A percentile compares a stretch with the other conserved stretches of the same genome.
These are phyloP conservation scores for Isichthys henryi DNA, from an alignment of 2,113 vertebrate genomes.

Conservation along the genomic window DNA sequence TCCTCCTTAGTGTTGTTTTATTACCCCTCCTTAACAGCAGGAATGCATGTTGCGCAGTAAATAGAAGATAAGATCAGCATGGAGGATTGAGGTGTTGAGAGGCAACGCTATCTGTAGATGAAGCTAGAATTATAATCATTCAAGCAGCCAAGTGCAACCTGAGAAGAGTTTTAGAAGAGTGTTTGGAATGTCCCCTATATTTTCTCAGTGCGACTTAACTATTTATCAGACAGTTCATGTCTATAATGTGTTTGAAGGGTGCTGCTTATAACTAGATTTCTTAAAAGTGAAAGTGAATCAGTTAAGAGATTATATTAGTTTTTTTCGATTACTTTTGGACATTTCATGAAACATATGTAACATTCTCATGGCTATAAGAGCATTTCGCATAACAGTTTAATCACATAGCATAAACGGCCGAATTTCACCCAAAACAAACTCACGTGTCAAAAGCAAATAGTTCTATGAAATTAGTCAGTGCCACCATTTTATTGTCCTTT, in stretches of 20 bases:
- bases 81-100: slow-evolving; percentile 51
- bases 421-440: not conserved
- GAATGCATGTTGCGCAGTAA: slow-evolving; percentile 61
- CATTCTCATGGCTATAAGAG: not conserved
- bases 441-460: not conserved
- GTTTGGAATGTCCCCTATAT: not conserved
- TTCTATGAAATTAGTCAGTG: too few species aligned
- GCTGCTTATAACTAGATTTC: not conserved
- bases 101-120: slow-evolving; percentile 50
- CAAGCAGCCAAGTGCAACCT: slow-evolving; percentile 32
- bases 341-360: not conserved
- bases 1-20: not conserved
- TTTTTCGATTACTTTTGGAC: not conserved
- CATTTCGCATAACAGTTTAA: not conserved
- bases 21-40: slow-evolving; percentile 32
- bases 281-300: not conserved
- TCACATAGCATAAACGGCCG: not conserved
- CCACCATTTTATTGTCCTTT: not conserved
- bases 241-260: not conserved
- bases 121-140: slow-evolving; percentile 39
- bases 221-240: not conserved
- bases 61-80: slow-evolving; percentile 56
- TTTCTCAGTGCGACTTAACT: not conserved
- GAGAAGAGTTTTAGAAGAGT: not conserved
- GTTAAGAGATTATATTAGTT: not conserved